A percentile compares a stretch with the other conserved stretches of the same genome.
Evolutionary conservation across 2,888 invertebrate species (phyloP).

Genomic region (Zele albiditarsus): DNA sequence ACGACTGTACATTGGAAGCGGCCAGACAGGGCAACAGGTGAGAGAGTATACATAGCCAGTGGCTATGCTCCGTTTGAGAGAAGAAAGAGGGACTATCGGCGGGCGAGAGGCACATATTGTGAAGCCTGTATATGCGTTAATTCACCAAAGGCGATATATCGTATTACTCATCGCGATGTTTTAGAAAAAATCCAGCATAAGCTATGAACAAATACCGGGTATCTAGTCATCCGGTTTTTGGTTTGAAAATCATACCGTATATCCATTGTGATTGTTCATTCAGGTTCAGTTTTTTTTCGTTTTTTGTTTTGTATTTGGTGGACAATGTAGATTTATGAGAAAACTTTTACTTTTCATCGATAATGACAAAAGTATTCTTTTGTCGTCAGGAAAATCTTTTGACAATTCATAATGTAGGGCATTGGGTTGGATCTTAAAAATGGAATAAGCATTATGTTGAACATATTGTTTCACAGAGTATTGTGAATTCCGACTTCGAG

Average conservation of each 20-base stretch:
- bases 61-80: constrained; percentile 16
- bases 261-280: not conserved
- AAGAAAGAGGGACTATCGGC: constrained; percentile 16
- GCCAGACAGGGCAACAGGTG: constrained; percentile 54
- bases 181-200: constrained; percentile 3
- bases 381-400: not conserved
- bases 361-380: no score
- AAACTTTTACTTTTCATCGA: no score
- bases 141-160: constrained; percentile 38
- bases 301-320: not conserved
- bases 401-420: not conserved
- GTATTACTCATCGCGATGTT: constrained; percentile 26
- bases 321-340: not conserved
- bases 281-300: constrained; percentile 10
- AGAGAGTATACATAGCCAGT: constrained; percentile 49
- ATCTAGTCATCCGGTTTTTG: constrained; percentile 32
- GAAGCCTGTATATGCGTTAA: constrained; percentile 37
- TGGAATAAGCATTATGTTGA: not conserved
- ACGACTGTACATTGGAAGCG: constrained; percentile 46
- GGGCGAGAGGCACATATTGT: constrained; percentile 34
- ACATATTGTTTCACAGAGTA: not conserved
- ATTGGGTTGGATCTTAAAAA: not conserved
- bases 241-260: constrained; percentile 15
- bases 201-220: constrained; percentile 28
- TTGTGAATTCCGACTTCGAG: not conserved